Base-by-base conservation (phyloP, 2,797 vertebrate genomes). In the Acanthornis magna region DNA sequence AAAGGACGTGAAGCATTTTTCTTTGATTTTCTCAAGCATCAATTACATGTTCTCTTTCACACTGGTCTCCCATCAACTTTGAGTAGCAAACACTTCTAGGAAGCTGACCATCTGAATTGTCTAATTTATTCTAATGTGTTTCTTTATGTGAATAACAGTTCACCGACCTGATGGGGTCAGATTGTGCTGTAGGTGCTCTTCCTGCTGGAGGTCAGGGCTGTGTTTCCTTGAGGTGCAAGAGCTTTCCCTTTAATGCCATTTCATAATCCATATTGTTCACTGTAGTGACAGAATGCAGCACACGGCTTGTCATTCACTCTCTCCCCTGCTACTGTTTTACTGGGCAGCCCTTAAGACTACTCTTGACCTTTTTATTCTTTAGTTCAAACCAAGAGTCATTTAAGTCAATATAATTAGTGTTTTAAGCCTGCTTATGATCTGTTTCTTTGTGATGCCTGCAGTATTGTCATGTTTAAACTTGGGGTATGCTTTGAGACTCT, bases 261-360 rank as follows among this genome's bases (percentile, higher is more conserved):
- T 89, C 77, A 67, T 78, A 63, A 84, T 27, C 40, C 75, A n/a
- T 78, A 42, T 15, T 53, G 50, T 20, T 66, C 32, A 53, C n/a
- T 70, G 38, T 2, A 55, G 40, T 75, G 51, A 75, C 22, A 74
- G 16, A 85, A 83, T 21, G 43, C 25, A 79, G 36, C 45, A 36
- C 19, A 26, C 0, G 0, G 27, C 12, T 50, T 38, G 38, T 12
- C 38, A 38, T 38, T 38, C 38, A 38, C 38, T 38, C 38, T 38
- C 38, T 38, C 38, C 38, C 38, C 38, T 65, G 48, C 13, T 48
- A 54, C 19, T 29, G 26, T 68, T 81, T 72, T 63, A 62, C 36
- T 42, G 48, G 21, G 8, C 19, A 84, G 50, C 63, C 5, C 7
- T 71, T 67, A 82, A 92, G n/a, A 75, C 2, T 5, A 10, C 10